A percentile compares a stretch with the other conserved stretches of the same genome.
These are phyloP conservation scores for Penelope pileata DNA, from an alignment of 2,113 vertebrate species.

Conservation along the genomic window DNA sequence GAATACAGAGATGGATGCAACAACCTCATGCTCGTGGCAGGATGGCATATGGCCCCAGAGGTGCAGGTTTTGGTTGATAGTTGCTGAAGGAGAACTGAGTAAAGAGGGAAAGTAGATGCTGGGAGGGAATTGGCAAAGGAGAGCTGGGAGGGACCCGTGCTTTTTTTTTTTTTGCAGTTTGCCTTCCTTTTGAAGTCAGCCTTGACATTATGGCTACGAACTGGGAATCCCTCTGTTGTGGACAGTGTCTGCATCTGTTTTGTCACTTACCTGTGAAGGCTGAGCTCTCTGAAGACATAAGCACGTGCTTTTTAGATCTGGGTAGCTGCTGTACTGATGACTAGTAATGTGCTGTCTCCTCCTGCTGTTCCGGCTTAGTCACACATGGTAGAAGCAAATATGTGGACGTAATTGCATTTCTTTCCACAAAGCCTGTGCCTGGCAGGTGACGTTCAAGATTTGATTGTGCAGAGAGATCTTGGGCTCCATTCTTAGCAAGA, in stretches of 20 bases:
- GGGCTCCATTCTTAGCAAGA: background rate
- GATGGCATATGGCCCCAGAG: background rate
- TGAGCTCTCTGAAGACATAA: background rate
- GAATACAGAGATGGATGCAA: background rate
- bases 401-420: background rate
- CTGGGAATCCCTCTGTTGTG: background rate
- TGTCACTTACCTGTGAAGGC: background rate
- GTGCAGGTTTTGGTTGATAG: background rate
- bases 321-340: background rate
- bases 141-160: background rate
- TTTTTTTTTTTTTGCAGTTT: background rate
- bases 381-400: background rate
- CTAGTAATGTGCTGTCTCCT: background rate
- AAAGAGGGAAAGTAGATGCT: background rate
- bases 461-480: background rate
- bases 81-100: background rate
- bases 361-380: background rate
- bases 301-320: background rate
- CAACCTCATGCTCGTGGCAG: background rate
- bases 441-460: background rate
- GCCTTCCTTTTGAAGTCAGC: background rate
- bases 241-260: background rate
- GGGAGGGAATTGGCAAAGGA: background rate
- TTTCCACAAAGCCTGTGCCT: background rate
- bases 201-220: background rate